Evolutionary conservation across 2,113 vertebrate genomes (phyloP), one percentile per base, ranked within the genome.

Genomic region (Halichoeres trimaculatus): DNA sequence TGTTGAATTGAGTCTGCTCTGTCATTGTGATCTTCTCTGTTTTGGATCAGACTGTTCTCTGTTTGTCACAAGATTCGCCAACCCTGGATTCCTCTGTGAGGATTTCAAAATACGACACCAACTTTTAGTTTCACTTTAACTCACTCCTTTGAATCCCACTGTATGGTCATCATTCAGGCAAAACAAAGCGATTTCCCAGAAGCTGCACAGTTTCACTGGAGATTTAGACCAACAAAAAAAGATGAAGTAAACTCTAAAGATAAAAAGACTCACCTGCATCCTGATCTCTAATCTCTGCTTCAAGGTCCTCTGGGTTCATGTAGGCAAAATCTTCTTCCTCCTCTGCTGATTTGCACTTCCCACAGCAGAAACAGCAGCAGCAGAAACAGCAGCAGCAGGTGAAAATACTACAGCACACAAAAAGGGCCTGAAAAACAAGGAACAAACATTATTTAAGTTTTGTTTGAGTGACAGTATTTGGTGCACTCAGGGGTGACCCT

Each of bases 311-410:
- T 0, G 93, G 93, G 73, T 95, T 91, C 5, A 95, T 65, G 0
- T 92, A 89, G 26, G 79, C 77, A n/a, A 83, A 91, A 2, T 90
- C 5, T 0, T 59, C 69, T 0, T 94, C 94, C 1, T 90, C 76
- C 0, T 89, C 75, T 0, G 93, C 74, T 0, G 70, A 52, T 34
- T 62, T 90, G 51, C 95, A 95, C 0, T 66, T 84, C 24, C 96
- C 96, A 0, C 96, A 98, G 88, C 97, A 97, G 80, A 91, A 96
- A 0, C 96, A 98, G 86, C 97, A 96, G 87, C 95, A 98, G 58
- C 93, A 95, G 53, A 90, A 95, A 59, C 96, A 98, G 48, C 94
- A 96, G 80, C 91, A 93, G 88, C 93, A 90, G 20, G 95, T 96
- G 55, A 95, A 83, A 1, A 94, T 17, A 0, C 86, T 17, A 0